phyloP scores from a whole-genome alignment of 1,140 invertebrate genomes.

The Heliconius hermathena region DNA sequence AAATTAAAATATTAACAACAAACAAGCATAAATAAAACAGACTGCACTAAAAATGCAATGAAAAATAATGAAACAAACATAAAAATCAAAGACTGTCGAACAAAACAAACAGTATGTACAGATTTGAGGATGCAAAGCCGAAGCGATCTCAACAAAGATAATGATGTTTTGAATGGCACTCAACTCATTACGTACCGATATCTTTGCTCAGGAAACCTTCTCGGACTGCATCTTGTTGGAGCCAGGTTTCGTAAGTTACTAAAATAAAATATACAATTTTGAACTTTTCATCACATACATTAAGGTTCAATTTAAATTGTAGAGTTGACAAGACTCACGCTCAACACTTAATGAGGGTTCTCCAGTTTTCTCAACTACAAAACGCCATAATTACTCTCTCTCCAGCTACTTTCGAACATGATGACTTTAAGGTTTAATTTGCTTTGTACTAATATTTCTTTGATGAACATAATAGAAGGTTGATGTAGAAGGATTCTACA shows the following conservation, averaged over 20 bases:
- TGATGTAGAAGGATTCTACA: constrained; percentile 62
- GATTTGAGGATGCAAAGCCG: constrained; percentile 45
- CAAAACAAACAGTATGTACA: constrained; percentile 37
- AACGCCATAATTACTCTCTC: constrained; percentile 49
- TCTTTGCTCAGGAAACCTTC: constrained; percentile 66
- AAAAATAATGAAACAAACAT: background rate
- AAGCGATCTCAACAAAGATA: constrained; percentile 61
- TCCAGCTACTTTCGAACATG: background rate
- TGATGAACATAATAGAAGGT: constrained; percentile 51
- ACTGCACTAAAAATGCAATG: constrained; percentile 1
- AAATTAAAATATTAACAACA: background rate
- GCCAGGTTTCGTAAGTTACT: constrained; percentile 36
- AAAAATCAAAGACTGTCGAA: constrained; percentile 20
- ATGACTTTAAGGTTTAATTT: constrained; percentile 43
- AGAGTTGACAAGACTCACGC: constrained; percentile 43
- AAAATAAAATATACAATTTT: constrained; percentile 34
- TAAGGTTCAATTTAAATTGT: constrained; percentile 39
- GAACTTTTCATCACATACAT: constrained; percentile 16
- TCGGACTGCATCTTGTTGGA: constrained; percentile 27
- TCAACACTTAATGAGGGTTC: constrained; percentile 71
- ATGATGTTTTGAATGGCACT: constrained; percentile 73
- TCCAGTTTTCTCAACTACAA: constrained; percentile 40
- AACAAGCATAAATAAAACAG: background rate
- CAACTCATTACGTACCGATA: constrained; percentile 75
- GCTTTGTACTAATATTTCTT: constrained; percentile 26